Evolutionary conservation across 2,888 invertebrate genomes (phyloP).

Genomic region (Therioaphis trifolii): DNA sequence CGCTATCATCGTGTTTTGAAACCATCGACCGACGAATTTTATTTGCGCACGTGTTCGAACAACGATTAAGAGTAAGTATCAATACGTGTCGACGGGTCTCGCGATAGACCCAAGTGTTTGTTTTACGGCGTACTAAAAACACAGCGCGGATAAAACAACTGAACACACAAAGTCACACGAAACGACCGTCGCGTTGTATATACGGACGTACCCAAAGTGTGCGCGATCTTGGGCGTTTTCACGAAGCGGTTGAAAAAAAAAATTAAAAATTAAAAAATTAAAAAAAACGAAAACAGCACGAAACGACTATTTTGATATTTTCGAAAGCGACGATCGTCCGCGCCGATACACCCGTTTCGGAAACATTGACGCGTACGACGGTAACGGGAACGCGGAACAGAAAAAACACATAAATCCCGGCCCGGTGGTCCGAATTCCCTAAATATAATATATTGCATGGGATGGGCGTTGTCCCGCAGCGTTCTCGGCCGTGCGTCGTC

Average conservation of each 20-base stretch:
- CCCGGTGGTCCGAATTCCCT: background rate
- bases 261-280: background rate
- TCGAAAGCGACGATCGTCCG: too few relatives aligned
- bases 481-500: too few relatives aligned
- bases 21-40: background rate
- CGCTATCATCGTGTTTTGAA: background rate
- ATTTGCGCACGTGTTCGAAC: slow-evolving; percentile 44
- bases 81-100: background rate
- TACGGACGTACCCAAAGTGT: too few relatives aligned
- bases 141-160: background rate
- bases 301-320: too few relatives aligned
- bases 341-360: too few relatives aligned
- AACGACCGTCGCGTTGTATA: background rate
- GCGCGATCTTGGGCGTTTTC: background rate
- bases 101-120: background rate
- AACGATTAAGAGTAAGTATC: background rate
- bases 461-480: too few relatives aligned
- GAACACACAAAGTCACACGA: slow-evolving; percentile 1
- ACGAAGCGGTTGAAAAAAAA: background rate
- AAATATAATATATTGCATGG: too few relatives aligned
- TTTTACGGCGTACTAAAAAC: background rate
- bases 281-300: background rate
- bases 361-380: background rate
- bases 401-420: background rate
- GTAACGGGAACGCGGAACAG: background rate